Conservation (phyloP, 2,797 vertebrate genomes). For the Acestrorhynchus altus region DNA sequence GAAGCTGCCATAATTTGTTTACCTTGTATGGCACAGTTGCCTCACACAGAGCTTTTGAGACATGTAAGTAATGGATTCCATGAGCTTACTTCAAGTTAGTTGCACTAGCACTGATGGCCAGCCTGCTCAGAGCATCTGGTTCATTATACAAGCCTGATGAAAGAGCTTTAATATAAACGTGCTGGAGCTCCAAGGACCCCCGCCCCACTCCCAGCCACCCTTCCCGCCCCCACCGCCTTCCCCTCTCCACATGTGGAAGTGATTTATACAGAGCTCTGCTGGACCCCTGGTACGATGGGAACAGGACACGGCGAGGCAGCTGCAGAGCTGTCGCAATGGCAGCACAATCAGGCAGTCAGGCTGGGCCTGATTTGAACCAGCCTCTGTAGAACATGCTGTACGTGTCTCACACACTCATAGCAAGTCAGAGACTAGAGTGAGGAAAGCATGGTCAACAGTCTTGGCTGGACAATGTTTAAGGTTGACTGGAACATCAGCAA, state of each 20-base stretch:
- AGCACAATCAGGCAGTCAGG: constrained; percentile 58
- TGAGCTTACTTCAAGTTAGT: constrained; percentile 47
- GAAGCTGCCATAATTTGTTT: constrained; percentile 36
- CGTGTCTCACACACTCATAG: constrained; percentile 27
- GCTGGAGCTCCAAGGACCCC: constrained; percentile 49
- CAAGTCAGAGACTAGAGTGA: constrained; percentile 12
- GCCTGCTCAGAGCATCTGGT: constrained; percentile 61
- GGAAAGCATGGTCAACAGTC: constrained; percentile 1
- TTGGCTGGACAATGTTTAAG: constrained; percentile 1
- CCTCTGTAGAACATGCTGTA: constrained; percentile 44
- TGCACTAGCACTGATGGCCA: constrained; percentile 40
- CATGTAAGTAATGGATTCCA: constrained; percentile 58
- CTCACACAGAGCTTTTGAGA: constrained; percentile 38
- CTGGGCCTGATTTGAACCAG: constrained; percentile 64
- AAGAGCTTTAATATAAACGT: constrained; percentile 66
- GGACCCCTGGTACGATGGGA: constrained; percentile 61
- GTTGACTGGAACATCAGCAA: background rate
- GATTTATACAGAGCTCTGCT: constrained; percentile 60
- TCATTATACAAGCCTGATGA: constrained; percentile 69
- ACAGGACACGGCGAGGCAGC: constrained; percentile 59
- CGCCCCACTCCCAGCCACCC: constrained; percentile 39
- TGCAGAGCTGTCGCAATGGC: constrained; percentile 57
- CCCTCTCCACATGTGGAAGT: constrained; percentile 70
- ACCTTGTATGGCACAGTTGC: constrained; percentile 39
- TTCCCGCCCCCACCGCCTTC: constrained; percentile 19